Evolutionary conservation across 1,140 invertebrate species (phyloP).

Genomic region (Nilaparvata lugens): DNA sequence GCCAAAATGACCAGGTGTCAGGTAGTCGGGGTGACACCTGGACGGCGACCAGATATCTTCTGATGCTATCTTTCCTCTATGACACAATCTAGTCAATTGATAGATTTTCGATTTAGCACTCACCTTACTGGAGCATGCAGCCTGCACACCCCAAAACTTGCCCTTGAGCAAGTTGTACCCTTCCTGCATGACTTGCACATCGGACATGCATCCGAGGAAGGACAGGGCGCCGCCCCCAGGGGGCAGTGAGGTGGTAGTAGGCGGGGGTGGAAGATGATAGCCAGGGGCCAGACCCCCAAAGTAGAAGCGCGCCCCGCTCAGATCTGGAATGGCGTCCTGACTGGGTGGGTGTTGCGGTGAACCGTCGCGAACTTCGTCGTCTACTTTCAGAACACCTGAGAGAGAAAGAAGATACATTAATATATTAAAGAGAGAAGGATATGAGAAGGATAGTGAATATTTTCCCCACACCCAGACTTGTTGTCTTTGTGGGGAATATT

Average conservation of each 20-base stretch:
- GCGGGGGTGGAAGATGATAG: conserved; percentile 38
- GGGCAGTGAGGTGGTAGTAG: too few species aligned
- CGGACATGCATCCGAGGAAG: conserved; percentile 74
- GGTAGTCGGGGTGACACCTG: too few species aligned
- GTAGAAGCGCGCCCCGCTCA: conserved; percentile 53
- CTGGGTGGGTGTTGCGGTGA: conserved; percentile 50
- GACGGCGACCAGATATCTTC: too few species aligned
- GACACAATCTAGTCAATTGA: too few species aligned
- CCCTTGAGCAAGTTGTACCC: conserved; percentile 53
- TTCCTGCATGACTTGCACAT: conserved; percentile 61
- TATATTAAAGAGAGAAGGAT: too few species aligned
- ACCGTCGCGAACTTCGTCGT: conserved; percentile 55
- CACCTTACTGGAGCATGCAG: conserved; percentile 62
- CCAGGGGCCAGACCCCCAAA: conserved; percentile 74
- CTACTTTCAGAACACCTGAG: conserved; percentile 49
- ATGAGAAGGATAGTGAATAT: too few species aligned
- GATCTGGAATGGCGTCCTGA: conserved; percentile 51
- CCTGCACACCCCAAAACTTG: conserved; percentile 64
- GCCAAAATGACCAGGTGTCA: too few species aligned
- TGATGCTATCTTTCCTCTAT: too few species aligned
- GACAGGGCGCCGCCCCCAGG: conserved; percentile 36
- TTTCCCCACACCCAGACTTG: too few species aligned
- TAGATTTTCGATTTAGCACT: conserved; percentile 21
- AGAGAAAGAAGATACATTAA: background rate
- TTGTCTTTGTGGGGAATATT: too few species aligned